Conservation (phyloP, 2,113 vertebrate genomes). For the Melospiza georgiana region DNA sequence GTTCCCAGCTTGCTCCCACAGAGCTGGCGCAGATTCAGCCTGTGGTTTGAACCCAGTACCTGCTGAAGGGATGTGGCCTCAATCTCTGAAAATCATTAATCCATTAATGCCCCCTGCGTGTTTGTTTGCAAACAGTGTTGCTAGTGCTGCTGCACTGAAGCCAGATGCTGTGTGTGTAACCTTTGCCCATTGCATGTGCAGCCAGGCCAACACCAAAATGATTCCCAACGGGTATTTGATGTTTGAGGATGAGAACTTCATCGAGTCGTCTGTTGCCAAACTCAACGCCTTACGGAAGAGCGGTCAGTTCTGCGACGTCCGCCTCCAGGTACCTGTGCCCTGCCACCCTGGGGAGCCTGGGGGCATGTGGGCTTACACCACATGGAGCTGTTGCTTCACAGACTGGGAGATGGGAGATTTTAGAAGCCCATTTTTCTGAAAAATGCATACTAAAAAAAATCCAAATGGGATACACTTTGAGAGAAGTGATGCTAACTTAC, state of each 20-base stretch:
- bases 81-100: background rate
- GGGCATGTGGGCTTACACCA: rapidly evolving
- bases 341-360: background rate
- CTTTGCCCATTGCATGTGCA: background rate
- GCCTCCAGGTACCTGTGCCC: conserved; percentile 87
- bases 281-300: conserved; percentile 98
- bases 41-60: background rate
- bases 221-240: conserved; percentile 98
- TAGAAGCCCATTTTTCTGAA: background rate
- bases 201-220: conserved; percentile 81
- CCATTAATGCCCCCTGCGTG: background rate
- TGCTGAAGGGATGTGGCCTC: background rate
- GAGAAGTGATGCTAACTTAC: background rate
- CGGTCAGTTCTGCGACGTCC: conserved; percentile 97
- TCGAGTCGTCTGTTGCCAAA: conserved; percentile 98
- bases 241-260: conserved; percentile 98
- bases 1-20: background rate
- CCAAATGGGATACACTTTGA: background rate
- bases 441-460: background rate
- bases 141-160: background rate
- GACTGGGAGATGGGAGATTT: background rate
- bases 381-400: background rate
- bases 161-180: background rate
- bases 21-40: background rate
- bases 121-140: background rate